phyloP scores from a whole-genome alignment of 2,888 invertebrate genomes.

The Polyploca ridens region DNA sequence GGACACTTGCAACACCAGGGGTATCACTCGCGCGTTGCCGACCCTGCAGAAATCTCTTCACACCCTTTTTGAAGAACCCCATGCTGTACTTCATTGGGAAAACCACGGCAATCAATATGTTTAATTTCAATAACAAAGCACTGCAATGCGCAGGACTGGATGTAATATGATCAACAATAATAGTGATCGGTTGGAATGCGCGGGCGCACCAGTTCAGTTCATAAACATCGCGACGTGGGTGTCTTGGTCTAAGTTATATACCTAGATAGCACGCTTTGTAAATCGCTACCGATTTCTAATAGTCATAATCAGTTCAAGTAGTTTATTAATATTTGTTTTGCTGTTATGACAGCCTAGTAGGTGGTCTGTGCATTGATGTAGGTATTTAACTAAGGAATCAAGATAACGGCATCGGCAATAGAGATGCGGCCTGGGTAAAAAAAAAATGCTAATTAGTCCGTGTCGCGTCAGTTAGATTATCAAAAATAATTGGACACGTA shows the following conservation, averaged over 20 bases:
- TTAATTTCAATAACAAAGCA: neutral
- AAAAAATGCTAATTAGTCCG: too few relatives aligned
- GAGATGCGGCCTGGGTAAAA: neutral
- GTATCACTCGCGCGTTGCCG: too few relatives aligned
- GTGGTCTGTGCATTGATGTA: neutral
- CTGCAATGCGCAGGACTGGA: neutral
- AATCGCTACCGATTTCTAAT: constrained; percentile 7
- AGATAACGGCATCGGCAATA: neutral
- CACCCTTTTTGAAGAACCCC: too few relatives aligned
- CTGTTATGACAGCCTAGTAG: neutral
- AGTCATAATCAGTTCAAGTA: neutral
- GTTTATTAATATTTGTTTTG: constrained; percentile 2
- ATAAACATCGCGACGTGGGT: constrained; percentile 11
- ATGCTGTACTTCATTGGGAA: too few relatives aligned
- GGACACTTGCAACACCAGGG: too few relatives aligned
- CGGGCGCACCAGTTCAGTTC: neutral
- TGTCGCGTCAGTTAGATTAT: neutral
- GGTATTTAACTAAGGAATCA: too few relatives aligned
- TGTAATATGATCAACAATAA: constrained; percentile 7
- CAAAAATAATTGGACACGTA: too few relatives aligned
- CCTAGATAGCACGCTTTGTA: neutral
- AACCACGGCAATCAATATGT: too few relatives aligned
- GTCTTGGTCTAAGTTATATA: neutral
- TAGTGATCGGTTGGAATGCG: neutral
- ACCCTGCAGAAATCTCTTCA: too few relatives aligned